A percentile compares a stretch with the other conserved stretches of the same genome.
These are phyloP conservation scores for Cherax destructor DNA, from an alignment of 1,140 invertebrate species.

Conservation along the genomic window DNA sequence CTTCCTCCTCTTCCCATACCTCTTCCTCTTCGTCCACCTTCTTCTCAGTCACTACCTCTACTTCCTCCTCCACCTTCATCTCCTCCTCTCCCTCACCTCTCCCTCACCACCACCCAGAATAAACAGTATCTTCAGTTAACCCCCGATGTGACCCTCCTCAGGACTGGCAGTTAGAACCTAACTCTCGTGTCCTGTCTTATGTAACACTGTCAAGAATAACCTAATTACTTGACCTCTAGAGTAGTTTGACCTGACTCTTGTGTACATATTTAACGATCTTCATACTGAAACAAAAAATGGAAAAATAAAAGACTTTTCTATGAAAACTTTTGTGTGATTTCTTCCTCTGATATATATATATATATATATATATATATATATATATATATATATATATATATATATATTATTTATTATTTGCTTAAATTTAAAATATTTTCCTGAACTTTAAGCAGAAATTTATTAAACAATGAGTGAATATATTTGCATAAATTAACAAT, in stretches of 20 bases:
- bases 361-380: too few species aligned
- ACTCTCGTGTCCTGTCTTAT: constrained; percentile 45
- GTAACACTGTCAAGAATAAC: constrained; percentile 48
- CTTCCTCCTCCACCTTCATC: too few species aligned
- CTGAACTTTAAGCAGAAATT: too few species aligned
- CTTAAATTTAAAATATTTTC: too few species aligned
- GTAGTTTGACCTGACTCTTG: constrained; percentile 60
- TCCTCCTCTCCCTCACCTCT: background rate
- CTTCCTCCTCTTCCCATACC: too few species aligned
- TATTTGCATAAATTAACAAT: too few species aligned
- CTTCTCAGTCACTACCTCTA: too few species aligned
- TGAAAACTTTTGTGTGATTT: constrained; percentile 35
- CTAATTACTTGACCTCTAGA: constrained; percentile 55
- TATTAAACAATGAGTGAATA: too few species aligned
- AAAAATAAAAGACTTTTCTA: constrained; percentile 65
- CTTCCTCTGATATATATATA: background rate
- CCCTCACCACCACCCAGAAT: background rate
- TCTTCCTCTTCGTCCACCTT: too few species aligned
- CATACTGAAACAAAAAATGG: constrained; percentile 53
- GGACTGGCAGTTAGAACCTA: constrained; percentile 48
- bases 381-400: too few species aligned
- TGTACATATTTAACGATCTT: constrained; percentile 69
- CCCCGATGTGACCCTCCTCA: constrained; percentile 41
- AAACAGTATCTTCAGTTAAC: constrained; percentile 12
- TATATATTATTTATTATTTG: too few species aligned